phyloP scores from a whole-genome alignment of 1,140 invertebrate genomes.

The Penaeus chinensis region DNA sequence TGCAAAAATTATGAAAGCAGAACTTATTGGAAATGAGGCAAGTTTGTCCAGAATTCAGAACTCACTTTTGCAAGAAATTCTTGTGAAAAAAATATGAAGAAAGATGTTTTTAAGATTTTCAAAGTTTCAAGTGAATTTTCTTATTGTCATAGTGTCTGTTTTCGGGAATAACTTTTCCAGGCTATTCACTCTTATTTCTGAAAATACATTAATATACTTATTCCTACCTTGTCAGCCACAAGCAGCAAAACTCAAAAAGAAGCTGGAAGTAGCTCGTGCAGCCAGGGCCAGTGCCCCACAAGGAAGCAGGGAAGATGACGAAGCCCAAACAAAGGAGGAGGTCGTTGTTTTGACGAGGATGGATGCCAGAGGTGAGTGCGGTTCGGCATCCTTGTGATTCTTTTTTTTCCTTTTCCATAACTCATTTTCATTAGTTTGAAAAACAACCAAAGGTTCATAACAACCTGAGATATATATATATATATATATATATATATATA shows the following conservation, averaged over 20 bases:
- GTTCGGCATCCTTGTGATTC: no score
- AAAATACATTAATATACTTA: background rate
- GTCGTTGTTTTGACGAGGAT: conserved; percentile 80
- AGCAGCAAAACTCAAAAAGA: conserved; percentile 78
- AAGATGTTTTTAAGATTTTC: no score
- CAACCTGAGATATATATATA: no score
- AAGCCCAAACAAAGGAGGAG: conserved; percentile 68
- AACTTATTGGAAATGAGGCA: conserved; percentile 81
- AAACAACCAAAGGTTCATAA: no score
- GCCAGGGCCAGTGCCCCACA: background rate
- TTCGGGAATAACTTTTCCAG: background rate
- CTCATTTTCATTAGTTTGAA: no score
- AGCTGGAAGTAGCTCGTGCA: conserved; percentile 78
- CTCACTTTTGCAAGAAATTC: conserved; percentile 31
- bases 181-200: background rate
- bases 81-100: no score
- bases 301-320: conserved; percentile 18
- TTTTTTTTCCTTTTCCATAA: background rate
- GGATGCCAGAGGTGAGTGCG: conserved; percentile 73
- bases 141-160: conserved; percentile 58
- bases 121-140: conserved; percentile 66
- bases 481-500: no score
- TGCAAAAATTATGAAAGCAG: conserved; percentile 90
- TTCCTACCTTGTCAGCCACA: conserved; percentile 65
- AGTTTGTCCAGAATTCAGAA: conserved; percentile 65